Evolutionary conservation across 2,888 invertebrate genomes (phyloP).

Genomic region (Nysson spinosus): DNA sequence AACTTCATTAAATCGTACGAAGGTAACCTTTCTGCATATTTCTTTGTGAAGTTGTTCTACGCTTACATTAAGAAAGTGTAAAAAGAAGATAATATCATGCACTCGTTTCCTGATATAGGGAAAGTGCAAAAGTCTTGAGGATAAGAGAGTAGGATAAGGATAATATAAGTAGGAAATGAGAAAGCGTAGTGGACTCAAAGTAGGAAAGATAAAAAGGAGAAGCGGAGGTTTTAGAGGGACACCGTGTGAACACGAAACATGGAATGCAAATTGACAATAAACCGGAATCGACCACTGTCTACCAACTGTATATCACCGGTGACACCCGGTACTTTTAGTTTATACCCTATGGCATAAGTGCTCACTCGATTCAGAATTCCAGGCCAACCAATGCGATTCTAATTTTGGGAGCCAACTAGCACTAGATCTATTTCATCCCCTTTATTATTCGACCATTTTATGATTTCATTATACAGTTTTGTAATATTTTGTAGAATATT

Average conservation of each 20-base stretch:
- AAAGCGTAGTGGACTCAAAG: constrained; percentile 13
- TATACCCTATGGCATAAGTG: constrained; percentile 67
- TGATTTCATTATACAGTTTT: too few species aligned
- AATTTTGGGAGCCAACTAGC: constrained; percentile 28
- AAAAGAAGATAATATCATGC: too few species aligned
- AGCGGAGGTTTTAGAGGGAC: constrained; percentile 47
- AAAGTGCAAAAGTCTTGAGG: too few species aligned
- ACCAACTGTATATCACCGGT: constrained; percentile 64
- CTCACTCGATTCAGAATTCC: constrained; percentile 53
- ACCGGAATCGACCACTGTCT: constrained; percentile 59
- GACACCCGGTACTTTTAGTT: constrained; percentile 69
- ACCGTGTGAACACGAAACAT: constrained; percentile 42
- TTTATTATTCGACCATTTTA: too few species aligned
- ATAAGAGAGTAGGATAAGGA: constrained; percentile 17
- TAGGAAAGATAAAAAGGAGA: constrained; percentile 18
- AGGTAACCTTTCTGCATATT: too few species aligned
- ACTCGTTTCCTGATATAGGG: too few species aligned
- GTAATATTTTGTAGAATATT: too few species aligned
- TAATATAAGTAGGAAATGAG: constrained; percentile 7
- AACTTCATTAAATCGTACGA: too few species aligned
- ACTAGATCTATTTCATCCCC: constrained; percentile 1
- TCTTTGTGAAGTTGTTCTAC: too few species aligned
- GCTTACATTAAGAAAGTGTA: too few species aligned
- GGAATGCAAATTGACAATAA: constrained; percentile 70
- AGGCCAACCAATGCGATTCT: constrained; percentile 50